Evolutionary conservation across 1,140 invertebrate species (phyloP), one percentile per base, ranked within the genome.

Genomic region (Trigoniulus corallinus): DNA sequence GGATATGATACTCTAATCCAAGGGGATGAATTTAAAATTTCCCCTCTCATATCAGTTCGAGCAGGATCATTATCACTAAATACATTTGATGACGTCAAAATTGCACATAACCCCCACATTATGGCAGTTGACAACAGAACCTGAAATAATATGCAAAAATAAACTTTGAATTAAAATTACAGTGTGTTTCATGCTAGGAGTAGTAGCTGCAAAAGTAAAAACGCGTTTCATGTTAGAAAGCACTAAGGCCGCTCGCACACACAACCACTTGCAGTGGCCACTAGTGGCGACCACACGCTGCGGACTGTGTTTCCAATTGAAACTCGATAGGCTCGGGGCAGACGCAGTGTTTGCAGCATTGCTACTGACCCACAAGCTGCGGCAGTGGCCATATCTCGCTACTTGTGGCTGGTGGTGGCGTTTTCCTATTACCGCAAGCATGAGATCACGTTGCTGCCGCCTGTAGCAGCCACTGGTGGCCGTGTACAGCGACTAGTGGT

Each of bases 1-100:
- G 86, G 87, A 71, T 89, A 89, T 13, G 86, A 86, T 24, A 89
- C 61, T 27, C 83, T 72, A 61, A 91, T 84, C 85, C 85, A 89
- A 0, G 79, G 75, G 0, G 84, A 79, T 57, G 80, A 74, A 20
- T 69, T 66, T n/a, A 89, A 66, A 46, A 86, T 83, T 51, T 76
- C 73, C 0, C 82, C 56, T 58, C 84, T 84, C 3, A 78, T 74
- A 60, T 92, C 87, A 0, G 84, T 84, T 47, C 86, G 69, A 0
- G 81, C 84, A 3, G 76, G 74, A 68, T 87, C 81, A 1, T 75
- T 76, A 1, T 64, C 58, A 0, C 76, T 74, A 12, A 89, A 70
- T 2, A 74, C 68, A 55, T 80, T 72, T 0, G 77, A 77, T 0
- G 68, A 62, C 0, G 86, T 91, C 39, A 91, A 63, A 24, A 87